A percentile compares a stretch with the other conserved stretches of the same genome.
These are phyloP conservation scores for Henricia sp. DNA, from an alignment of 53 echinoderm and acorn worm species.

Conservation along the genomic window DNA sequence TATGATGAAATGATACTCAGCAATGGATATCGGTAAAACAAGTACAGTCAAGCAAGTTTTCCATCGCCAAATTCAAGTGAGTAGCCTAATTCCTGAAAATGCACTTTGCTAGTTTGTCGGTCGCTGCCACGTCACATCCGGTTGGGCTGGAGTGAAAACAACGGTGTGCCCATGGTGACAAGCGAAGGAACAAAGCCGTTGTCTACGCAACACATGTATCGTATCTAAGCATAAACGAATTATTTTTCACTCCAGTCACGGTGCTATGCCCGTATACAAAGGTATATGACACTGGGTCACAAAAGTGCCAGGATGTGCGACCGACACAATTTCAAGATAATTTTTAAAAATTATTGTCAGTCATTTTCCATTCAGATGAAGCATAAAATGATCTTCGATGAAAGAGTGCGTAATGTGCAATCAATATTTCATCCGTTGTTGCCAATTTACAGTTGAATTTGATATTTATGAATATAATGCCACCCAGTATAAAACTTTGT, in stretches of 20 bases:
- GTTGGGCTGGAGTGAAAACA: no score
- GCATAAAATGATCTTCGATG: background rate
- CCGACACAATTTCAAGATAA: no score
- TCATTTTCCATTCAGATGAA: background rate
- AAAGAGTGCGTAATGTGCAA: background rate
- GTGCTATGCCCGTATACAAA: no score
- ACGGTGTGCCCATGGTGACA: no score
- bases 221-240: background rate
- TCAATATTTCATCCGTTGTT: no score
- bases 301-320: no score
- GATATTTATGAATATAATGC: no score
- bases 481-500: no score
- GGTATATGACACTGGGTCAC: no score
- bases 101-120: background rate
- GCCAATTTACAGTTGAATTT: no score
- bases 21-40: constrained; percentile 16
- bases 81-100: background rate
- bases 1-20: constrained; percentile 14
- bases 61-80: constrained; percentile 43
- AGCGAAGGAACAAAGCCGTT: background rate
- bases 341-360: background rate
- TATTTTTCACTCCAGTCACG: no score
- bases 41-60: constrained; percentile 33
- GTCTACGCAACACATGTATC: background rate
- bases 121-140: no score